phyloP scores from a whole-genome alignment of 2,797 vertebrate species.

The Anableps anableps region DNA sequence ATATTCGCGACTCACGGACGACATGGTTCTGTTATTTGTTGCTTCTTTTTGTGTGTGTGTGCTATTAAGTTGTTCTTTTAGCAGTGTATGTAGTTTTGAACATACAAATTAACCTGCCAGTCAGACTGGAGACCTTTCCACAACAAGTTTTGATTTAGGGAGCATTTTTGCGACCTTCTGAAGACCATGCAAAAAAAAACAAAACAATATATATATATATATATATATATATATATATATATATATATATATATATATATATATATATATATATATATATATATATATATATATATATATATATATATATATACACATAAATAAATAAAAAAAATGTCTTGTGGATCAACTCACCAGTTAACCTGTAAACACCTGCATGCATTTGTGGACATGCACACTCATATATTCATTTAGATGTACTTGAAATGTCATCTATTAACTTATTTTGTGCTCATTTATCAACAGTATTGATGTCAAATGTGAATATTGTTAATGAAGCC shows the following conservation, averaged over 20 bases:
- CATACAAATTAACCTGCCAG: slow-evolving; percentile 36
- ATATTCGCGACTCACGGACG: slow-evolving; percentile 46
- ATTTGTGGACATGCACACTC: slow-evolving; percentile 77
- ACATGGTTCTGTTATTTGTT: slow-evolving; percentile 41
- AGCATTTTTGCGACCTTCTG: slow-evolving; percentile 35
- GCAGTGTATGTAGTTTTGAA: slow-evolving; percentile 39
- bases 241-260: background rate
- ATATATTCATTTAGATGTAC: slow-evolving; percentile 74
- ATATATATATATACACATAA: background rate
- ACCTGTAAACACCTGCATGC: slow-evolving; percentile 81
- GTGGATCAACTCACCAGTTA: slow-evolving; percentile 65
- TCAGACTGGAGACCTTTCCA: slow-evolving; percentile 28
- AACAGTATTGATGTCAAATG: slow-evolving; percentile 85
- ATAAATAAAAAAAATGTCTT: slow-evolving; percentile 21
- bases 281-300: background rate
- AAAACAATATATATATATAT: background rate
- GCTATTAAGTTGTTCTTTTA: slow-evolving; percentile 29
- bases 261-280: background rate
- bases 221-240: background rate
- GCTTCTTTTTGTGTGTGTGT: slow-evolving; percentile 34
- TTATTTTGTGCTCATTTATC: slow-evolving; percentile 83
- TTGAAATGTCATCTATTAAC: slow-evolving; percentile 71
- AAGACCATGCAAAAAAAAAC: slow-evolving; percentile 39
- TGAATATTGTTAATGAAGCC: slow-evolving; percentile 79
- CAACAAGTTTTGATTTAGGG: slow-evolving; percentile 28